These are phyloP conservation scores for Leptinotarsa haldemani DNA, from an alignment of 2,888 invertebrate genomes.

Conservation along the genomic window DNA sequence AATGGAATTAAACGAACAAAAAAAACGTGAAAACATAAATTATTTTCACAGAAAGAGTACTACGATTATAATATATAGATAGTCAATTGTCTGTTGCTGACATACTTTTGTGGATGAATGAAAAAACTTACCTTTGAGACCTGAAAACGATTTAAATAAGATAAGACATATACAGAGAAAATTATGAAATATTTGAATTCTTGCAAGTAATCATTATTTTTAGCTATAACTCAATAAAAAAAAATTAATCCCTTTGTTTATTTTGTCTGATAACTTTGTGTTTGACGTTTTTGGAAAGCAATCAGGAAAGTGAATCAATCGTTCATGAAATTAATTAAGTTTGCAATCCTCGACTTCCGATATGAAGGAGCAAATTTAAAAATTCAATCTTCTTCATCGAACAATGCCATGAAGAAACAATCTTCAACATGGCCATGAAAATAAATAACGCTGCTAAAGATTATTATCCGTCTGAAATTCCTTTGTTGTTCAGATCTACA, in stretches of 20 bases:
- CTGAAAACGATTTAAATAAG: too few relatives aligned
- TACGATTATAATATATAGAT: too few relatives aligned
- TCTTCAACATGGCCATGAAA: neutral
- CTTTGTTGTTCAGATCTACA: neutral
- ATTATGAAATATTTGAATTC: too few relatives aligned
- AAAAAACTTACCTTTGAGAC: too few relatives aligned
- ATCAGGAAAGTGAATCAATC: neutral
- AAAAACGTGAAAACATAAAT: too few relatives aligned
- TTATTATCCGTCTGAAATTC: neutral
- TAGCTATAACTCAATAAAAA: neutral
- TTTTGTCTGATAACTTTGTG: neutral
- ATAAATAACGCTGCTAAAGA: neutral
- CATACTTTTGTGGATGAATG: too few relatives aligned
- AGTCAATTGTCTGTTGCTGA: too few relatives aligned
- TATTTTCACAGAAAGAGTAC: too few relatives aligned
- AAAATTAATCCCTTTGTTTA: too few relatives aligned
- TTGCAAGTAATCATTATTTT: too few relatives aligned
- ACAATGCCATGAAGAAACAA: constrained; percentile 7
- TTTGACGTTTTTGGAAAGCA: neutral
- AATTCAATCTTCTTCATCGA: neutral
- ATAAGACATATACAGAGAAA: too few relatives aligned
- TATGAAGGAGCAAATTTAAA: neutral
- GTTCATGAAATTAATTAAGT: constrained; percentile 12
- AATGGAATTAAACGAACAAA: too few relatives aligned
- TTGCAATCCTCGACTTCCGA: neutral